Evolutionary conservation across 2,797 vertebrate genomes (phyloP).

Genomic region (Eidolon dupreanum): DNA sequence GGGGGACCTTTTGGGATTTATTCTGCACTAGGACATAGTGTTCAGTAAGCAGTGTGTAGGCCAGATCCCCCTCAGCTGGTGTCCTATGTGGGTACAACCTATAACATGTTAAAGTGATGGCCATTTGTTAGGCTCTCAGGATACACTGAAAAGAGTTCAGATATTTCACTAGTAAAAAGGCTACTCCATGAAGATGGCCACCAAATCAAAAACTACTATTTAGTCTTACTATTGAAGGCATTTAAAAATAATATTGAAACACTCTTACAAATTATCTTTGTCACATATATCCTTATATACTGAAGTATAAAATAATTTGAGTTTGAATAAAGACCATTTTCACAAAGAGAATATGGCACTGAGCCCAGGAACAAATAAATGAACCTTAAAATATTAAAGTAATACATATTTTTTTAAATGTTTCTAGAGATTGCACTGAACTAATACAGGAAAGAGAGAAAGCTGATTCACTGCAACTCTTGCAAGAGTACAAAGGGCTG

Average conservation of each 20-base stretch:
- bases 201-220: background rate
- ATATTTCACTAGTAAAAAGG: background rate
- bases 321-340: constrained; percentile 58
- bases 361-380: constrained; percentile 39
- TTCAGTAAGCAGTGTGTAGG: background rate
- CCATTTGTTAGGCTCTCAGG: background rate
- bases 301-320: constrained; percentile 4
- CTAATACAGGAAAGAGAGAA: constrained; percentile 29
- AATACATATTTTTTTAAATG: background rate
- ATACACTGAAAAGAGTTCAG: background rate
- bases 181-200: background rate
- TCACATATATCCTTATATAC: background rate
- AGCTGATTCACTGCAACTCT: background rate
- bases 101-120: background rate
- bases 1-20: too few relatives aligned
- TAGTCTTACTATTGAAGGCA: background rate
- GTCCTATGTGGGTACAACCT: background rate
- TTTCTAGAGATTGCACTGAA: background rate
- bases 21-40: background rate
- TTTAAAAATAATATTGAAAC: background rate
- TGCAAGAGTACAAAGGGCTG: background rate
- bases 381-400: constrained; percentile 33
- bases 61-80: background rate
- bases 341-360: constrained; percentile 59
- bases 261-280: background rate